Evolutionary conservation across 2,113 vertebrate genomes (phyloP).

Genomic region (Chloroceryle aenea): DNA sequence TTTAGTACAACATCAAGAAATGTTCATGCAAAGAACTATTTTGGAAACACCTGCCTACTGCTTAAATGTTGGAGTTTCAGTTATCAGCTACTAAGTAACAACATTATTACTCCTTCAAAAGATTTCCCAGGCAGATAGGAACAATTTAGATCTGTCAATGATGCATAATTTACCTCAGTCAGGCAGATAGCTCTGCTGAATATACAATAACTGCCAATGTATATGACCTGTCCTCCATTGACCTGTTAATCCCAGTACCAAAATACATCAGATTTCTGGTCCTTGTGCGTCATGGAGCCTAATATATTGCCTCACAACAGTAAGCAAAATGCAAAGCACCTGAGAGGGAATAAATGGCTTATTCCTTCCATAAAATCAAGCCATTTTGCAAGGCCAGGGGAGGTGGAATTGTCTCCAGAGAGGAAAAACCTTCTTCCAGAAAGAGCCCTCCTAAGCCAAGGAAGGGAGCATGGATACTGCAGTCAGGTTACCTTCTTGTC

Average conservation of each 20-base stretch:
- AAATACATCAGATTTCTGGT: background rate
- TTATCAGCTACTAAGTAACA: background rate
- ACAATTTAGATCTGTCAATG: background rate
- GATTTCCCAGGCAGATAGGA: background rate
- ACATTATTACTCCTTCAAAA: background rate
- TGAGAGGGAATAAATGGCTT: background rate
- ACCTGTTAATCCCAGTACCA: background rate
- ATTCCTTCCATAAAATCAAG: background rate
- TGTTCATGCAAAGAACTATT: background rate
- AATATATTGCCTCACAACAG: background rate
- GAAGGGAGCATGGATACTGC: background rate
- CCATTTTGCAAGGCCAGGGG: background rate
- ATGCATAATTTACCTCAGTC: background rate
- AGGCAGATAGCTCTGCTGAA: background rate
- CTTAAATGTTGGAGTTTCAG: background rate
- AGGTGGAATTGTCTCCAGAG: background rate
- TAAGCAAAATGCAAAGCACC: background rate
- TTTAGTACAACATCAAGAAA: background rate
- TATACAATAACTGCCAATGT: background rate
- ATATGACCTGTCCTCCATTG: background rate
- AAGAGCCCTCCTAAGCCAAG: background rate
- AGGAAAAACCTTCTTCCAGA: background rate
- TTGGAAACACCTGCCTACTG: background rate
- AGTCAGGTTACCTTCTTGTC: constrained; percentile 89
- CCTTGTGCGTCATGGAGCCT: background rate